Evolutionary conservation across 2,888 invertebrate genomes (phyloP).

Genomic region (Drosophila lutescens): DNA sequence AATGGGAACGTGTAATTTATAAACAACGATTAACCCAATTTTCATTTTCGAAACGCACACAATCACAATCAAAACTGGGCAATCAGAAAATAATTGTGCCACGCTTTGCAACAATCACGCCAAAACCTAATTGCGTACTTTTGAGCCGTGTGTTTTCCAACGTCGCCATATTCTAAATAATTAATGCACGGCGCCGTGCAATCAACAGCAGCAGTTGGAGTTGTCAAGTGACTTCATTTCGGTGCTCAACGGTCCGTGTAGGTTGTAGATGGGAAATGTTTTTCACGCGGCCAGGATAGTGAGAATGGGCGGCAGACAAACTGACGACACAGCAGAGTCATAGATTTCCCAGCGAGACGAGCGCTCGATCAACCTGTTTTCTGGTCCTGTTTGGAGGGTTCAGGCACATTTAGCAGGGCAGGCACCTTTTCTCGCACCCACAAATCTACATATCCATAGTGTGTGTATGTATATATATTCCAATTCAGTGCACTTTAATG

Average conservation of each 20-base stretch:
- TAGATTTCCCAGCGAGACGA: constrained; percentile 53
- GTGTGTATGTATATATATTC: constrained; percentile 38
- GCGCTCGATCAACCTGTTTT: constrained; percentile 41
- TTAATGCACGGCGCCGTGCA: constrained; percentile 66
- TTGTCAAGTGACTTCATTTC: constrained; percentile 68
- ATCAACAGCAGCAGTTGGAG: constrained; percentile 57
- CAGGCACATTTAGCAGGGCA: constrained; percentile 59
- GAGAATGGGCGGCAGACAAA: constrained; percentile 8
- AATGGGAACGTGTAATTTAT: not conserved
- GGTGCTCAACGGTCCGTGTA: constrained; percentile 28
- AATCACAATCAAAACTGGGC: constrained; percentile 3
- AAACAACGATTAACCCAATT: constrained; percentile 37
- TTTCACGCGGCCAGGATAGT: constrained; percentile 13
- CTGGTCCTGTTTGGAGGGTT: constrained; percentile 40
- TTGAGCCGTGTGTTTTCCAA: constrained; percentile 49
- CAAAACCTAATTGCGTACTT: constrained; percentile 71
- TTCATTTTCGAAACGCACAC: constrained; percentile 3
- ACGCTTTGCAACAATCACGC: constrained; percentile 47
- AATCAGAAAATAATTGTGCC: constrained; percentile 37
- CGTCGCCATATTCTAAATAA: constrained; percentile 63
- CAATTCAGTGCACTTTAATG: constrained; percentile 65
- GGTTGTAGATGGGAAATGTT: constrained; percentile 22
- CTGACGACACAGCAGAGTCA: constrained; percentile 58
- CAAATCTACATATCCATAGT: constrained; percentile 13
- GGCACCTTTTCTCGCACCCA: constrained; percentile 5